phyloP scores from a whole-genome alignment of 2,888 invertebrate species.

The Dinocampus coccinellae region DNA sequence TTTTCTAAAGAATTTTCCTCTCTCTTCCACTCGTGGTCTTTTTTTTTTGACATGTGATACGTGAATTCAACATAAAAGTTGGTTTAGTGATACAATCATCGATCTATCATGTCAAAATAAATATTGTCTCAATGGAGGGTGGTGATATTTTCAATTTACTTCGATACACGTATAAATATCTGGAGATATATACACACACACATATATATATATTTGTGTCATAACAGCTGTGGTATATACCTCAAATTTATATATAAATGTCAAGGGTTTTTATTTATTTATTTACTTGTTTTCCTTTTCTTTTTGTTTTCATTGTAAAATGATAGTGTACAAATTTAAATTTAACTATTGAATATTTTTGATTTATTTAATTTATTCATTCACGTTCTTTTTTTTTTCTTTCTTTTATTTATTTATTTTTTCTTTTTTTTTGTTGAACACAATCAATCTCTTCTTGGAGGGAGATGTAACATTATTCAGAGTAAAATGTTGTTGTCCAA shows the following conservation, averaged over 20 bases:
- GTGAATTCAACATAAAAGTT: constrained; percentile 6
- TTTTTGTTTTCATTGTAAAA: no score
- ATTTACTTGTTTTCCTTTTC: neutral
- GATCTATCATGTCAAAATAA: constrained; percentile 1
- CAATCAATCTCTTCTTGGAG: neutral
- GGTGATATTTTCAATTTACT: constrained; percentile 7
- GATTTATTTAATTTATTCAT: no score
- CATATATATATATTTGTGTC: neutral
- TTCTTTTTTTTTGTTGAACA: neutral
- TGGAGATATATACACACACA: neutral
- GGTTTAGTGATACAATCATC: neutral
- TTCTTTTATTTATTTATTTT: neutral
- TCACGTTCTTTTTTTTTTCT: neutral
- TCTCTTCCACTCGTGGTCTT: neutral
- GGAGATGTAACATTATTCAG: neutral
- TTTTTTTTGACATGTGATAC: neutral
- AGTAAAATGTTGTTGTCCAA: neutral
- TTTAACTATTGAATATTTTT: no score
- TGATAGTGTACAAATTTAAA: no score
- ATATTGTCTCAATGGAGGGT: constrained; percentile 3
- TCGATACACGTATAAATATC: neutral
- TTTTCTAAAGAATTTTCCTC: neutral
- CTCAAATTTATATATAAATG: neutral
- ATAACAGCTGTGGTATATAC: neutral
- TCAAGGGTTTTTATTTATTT: neutral